Evolutionary conservation across 2,888 invertebrate species (phyloP).

Genomic region (Hypercompe scribonia): DNA sequence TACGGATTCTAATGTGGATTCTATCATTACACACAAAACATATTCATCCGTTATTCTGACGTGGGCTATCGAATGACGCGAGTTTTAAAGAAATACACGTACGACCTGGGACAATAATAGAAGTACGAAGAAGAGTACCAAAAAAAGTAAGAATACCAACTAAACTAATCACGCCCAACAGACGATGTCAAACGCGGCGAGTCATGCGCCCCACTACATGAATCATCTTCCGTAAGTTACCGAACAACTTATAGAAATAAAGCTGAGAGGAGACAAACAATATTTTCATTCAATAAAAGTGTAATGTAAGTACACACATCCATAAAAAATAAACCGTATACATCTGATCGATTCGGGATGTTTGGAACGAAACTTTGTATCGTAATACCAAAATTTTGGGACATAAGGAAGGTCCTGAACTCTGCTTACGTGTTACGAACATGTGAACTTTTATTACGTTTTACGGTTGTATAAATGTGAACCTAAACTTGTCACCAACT

Average conservation of each 20-base stretch:
- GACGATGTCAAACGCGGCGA: too few species aligned
- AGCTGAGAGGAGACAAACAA: background rate
- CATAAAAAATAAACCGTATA: background rate
- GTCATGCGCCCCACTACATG: too few species aligned
- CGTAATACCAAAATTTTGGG: slow-evolving; percentile 1
- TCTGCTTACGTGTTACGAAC: slow-evolving; percentile 2
- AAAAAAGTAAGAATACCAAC: too few species aligned
- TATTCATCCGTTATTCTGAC: too few species aligned
- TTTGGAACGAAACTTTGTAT: slow-evolving; percentile 3
- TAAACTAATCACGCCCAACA: too few species aligned
- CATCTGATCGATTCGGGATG: background rate
- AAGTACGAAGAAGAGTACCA: too few species aligned
- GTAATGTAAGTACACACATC: background rate
- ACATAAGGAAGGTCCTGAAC: slow-evolving; percentile 6
- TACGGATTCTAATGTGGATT: too few species aligned
- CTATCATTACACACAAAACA: too few species aligned
- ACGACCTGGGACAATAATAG: too few species aligned
- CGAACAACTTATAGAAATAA: background rate
- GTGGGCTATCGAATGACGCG: too few species aligned
- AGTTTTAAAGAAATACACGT: too few species aligned
- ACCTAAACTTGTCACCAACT: slow-evolving; percentile 10
- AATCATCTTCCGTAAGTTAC: too few species aligned
- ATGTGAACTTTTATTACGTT: background rate
- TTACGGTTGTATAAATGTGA: slow-evolving; percentile 8
- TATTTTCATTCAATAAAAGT: background rate